Base-by-base conservation (phyloP, 2,113 vertebrate genomes). In the Carlito syrichta region DNA sequence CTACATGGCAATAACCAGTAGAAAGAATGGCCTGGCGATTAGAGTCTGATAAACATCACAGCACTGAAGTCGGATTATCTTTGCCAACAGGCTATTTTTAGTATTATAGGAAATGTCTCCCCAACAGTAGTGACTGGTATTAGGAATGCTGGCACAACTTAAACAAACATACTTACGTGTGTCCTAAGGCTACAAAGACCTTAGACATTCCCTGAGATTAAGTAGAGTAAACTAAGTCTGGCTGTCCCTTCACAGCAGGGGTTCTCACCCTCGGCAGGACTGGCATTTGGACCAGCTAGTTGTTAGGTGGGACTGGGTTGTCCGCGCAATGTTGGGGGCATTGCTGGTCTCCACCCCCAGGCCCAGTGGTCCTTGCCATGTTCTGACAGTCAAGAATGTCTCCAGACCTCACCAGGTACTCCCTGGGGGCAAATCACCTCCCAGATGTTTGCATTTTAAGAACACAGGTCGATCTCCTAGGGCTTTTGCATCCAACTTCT, bases 21-120 rank as follows among this genome's bases (percentile, higher is more conserved):
- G 30, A 93, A 94, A 84, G 79, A 91, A 89, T 95, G 98, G 98
- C 96, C 96, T 97, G 85, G 6, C 27, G 93, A 92, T 74, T 97
- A 74, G 91, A 1, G 14, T 79, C 43, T 90, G 50, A 63, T 0
- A 91, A 91, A 92, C 88, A 19, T 52, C 94, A 73, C 94, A 84
- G 19, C 40, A 58, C 52, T 74, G 82, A 96, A 96, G 62, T 23
- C 56, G 91, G 43, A 20, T 84, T 52, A 35, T 19, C 30, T 77
- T 88, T 90, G n/a, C 52, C 96, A 95, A 40, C 4, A 76, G 60
- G 19, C 85, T 83, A 76, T 95, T 97, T 92, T 97, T 87, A 97
- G 63, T 52, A 86, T 69, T 66, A 30, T 38, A 94, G 95, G 71
- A 98, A 97, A 97, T 12, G 2, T 92, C 92, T 90, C 77, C 22